Base-by-base conservation (phyloP, 2,113 vertebrate species). In the Hyla sarda region DNA sequence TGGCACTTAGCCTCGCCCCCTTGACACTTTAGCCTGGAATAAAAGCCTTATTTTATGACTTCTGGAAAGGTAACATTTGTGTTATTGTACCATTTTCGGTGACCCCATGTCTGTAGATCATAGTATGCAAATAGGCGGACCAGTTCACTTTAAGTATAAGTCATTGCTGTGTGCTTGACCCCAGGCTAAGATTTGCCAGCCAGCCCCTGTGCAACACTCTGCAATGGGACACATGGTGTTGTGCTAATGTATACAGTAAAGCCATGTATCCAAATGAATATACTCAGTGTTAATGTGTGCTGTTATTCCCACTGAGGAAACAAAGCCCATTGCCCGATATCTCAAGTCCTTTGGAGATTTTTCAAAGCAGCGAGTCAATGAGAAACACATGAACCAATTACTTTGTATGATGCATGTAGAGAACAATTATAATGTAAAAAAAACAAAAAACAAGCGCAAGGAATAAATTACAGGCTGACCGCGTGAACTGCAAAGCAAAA, bases 341-440 rank as follows among this genome's bases (percentile, higher is more conserved):
- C 32, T 60, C 30, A 83, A 83, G 82, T 50, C 10, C 21, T 71
- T 82, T 79, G 21, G 52, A 41, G 54, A 65, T 11, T 71, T 67
- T 75, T 62, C 13, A 84, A 74, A 72, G 25, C 48, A 75, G 11
- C 37, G 14, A 72, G 54, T 28, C 48, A 84, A 84, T 84, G 54
- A 21, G 50, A 75, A 84, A 60, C 69, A 84, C 14, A 84, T 73
- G 82, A 60, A 30, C 13, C 34, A 45, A 84, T 84, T 74, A 58
- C 12, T 73, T 50, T 41, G 50, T 41, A 71, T 72, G 30, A 73
- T 73, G 82, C 19, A 16, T 74, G 34, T 74, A 45, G 28, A 60
- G 50, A 75, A 84, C 52, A 74, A 74, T 74, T 84, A 60, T 60
- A 75, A 56, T 1, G 37, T 21, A 23, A 60, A 84, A 74, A 41